Percentiles rank a stretch among this genome's conserved stretches.
phyloP scores from a whole-genome alignment of 2,113 vertebrate genomes.

The Dromas ardeola region DNA sequence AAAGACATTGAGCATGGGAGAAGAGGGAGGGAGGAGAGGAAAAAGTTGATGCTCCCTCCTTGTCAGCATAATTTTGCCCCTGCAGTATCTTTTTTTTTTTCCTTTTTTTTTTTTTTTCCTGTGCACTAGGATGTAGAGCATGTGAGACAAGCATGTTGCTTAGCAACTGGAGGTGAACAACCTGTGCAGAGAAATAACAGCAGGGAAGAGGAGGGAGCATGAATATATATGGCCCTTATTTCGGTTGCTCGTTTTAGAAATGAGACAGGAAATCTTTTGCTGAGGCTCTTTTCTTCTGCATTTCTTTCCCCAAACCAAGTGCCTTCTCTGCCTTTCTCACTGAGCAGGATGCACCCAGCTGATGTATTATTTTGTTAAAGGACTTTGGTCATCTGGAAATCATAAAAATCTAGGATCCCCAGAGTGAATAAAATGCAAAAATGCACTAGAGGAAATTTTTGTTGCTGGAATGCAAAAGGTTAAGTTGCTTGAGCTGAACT shows the following conservation, averaged over 20 bases:
- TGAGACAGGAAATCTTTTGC: background rate
- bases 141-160: slow-evolving; percentile 43
- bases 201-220: background rate
- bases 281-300: background rate
- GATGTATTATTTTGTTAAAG: background rate
- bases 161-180: slow-evolving; percentile 68
- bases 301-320: background rate
- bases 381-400: background rate
- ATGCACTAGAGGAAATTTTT: background rate
- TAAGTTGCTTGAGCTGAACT: background rate
- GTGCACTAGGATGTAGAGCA: background rate
- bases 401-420: background rate
- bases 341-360: background rate
- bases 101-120: background rate
- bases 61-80: slow-evolving; percentile 52
- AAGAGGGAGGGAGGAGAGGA: background rate
- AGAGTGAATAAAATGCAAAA: background rate
- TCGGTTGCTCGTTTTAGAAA: background rate
- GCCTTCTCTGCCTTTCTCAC: background rate
- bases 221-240: background rate
- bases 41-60: slow-evolving; percentile 1
- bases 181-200: slow-evolving; percentile 19
- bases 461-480: background rate
- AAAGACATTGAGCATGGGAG: background rate
- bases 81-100: background rate